These are phyloP conservation scores for Notothenia rossii DNA, from an alignment of 2,113 vertebrate genomes.

Conservation along the genomic window DNA sequence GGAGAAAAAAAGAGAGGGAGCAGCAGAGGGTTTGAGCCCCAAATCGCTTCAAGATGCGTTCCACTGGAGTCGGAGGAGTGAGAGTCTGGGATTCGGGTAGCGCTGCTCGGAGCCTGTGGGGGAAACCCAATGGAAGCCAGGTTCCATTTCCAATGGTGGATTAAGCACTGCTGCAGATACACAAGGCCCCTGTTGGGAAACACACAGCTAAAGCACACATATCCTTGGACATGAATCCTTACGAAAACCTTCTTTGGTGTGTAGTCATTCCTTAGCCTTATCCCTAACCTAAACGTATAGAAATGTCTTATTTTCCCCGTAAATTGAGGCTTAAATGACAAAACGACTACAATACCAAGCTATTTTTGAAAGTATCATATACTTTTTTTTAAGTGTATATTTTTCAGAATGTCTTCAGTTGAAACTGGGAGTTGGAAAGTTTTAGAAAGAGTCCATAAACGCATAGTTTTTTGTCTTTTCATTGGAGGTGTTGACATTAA, in stretches of 20 bases:
- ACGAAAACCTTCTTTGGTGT: constrained; percentile 20
- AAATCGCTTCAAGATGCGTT: constrained; percentile 86
- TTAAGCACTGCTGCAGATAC: constrained; percentile 67
- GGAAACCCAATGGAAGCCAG: constrained; percentile 70
- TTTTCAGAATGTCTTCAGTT: not conserved
- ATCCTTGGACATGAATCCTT: constrained; percentile 13
- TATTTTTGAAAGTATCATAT: too few relatives aligned
- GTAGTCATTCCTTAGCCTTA: constrained; percentile 18
- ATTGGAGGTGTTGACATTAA: not conserved
- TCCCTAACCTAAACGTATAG: constrained; percentile 5
- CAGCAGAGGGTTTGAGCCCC: constrained; percentile 66
- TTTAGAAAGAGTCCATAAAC: not conserved
- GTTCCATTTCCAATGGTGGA: constrained; percentile 73
- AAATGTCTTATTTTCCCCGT: not conserved
- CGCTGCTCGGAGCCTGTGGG: constrained; percentile 66
- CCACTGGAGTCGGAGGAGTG: constrained; percentile 64
- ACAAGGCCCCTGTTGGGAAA: constrained; percentile 46
- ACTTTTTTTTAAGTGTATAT: too few relatives aligned
- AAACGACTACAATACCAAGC: too few relatives aligned
- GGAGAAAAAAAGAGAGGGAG: constrained; percentile 10
- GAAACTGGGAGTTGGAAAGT: not conserved
- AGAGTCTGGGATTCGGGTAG: constrained; percentile 72
- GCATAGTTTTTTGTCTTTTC: not conserved
- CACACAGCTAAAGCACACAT: constrained; percentile 44
- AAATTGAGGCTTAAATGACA: not conserved